Evolutionary conservation across 1,140 invertebrate genomes (phyloP), one percentile per base, ranked within the genome.

Genomic region (Drosophila varians): DNA sequence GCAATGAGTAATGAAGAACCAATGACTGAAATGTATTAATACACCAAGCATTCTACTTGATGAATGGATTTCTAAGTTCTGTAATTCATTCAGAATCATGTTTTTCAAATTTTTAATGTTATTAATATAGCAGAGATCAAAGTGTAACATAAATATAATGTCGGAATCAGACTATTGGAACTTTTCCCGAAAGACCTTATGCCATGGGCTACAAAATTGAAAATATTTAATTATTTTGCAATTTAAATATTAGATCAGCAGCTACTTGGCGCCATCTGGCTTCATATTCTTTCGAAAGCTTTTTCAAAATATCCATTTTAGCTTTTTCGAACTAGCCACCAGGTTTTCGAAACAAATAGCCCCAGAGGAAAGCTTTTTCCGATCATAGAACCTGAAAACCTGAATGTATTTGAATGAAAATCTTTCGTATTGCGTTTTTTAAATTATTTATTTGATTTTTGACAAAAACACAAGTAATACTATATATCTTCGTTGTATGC

Each of bases 401-500:
- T 9, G 8, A 3, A 28, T 3, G 4, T 6, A 11, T n/a, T 16
- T 2, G 6, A 28, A 34, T n/a, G 7, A 3, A 11, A 1, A 16
- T 4, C 7, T 11, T 18, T 46, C 7, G 5, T 4, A 1, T 31
- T 19, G 54, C 4, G 7, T 65, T 73, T 86, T 86, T 58, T 11
- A 61, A 72, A 46, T 64, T 28, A 52, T 86, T 86, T 86, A 84
- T 86, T 86, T 64, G 53, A 75, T 66, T 84, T 68, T 76, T 62
- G 80, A 86, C 82, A 87, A 77, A 86, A 87, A 87, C 82, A 87
- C 77, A 88, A 88, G 77, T 87, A 87, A 87, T 87, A 87, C 82
- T 87, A 77, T 87, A 74, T 23, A 71, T 61, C 58, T 66, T 48
- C 61, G 43, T 60, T 46, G 48, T 71, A 66, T 71, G 71, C 58